Percentiles rank a stretch among this genome's conserved stretches.
Evolutionary conservation across 2,113 vertebrate species (phyloP).

Genomic region (Laticauda laticaudata): DNA sequence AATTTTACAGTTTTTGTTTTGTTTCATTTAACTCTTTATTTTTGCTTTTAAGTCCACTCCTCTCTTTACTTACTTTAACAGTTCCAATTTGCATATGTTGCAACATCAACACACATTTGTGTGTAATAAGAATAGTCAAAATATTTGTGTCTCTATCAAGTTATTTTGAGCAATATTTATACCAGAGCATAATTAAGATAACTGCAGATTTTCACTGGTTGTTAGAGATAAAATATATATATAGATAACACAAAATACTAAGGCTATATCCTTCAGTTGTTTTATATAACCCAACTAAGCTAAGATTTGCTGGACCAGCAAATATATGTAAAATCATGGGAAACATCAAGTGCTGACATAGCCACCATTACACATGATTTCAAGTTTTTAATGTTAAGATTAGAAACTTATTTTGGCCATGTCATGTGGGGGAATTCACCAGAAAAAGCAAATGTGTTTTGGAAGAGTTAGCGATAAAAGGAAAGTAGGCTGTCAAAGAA

Average conservation of each 20-base stretch:
- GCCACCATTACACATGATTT: neutral
- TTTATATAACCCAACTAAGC: neutral
- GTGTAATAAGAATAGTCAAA: neutral
- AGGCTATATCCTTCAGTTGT: neutral
- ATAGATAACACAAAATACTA: neutral
- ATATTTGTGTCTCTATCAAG: conserved; percentile 11
- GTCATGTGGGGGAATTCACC: neutral
- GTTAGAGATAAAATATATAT: neutral
- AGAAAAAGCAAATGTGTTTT: neutral
- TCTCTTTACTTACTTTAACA: neutral
- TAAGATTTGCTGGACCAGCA: conserved; percentile 2
- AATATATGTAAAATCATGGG: neutral
- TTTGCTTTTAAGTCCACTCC: neutral
- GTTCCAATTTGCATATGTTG: neutral
- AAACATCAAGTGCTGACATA: neutral
- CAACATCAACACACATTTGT: neutral
- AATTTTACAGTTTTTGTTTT: neutral
- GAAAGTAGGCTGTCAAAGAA: neutral
- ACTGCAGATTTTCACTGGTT: neutral
- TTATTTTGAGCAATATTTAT: neutral
- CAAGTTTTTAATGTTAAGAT: neutral
- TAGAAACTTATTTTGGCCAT: neutral
- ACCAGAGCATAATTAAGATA: neutral
- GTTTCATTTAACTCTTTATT: neutral
- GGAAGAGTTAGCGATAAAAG: neutral